These are phyloP conservation scores for Prionailurus viverrinus DNA, from an alignment of 2,113 vertebrate species.

Conservation along the genomic window DNA sequence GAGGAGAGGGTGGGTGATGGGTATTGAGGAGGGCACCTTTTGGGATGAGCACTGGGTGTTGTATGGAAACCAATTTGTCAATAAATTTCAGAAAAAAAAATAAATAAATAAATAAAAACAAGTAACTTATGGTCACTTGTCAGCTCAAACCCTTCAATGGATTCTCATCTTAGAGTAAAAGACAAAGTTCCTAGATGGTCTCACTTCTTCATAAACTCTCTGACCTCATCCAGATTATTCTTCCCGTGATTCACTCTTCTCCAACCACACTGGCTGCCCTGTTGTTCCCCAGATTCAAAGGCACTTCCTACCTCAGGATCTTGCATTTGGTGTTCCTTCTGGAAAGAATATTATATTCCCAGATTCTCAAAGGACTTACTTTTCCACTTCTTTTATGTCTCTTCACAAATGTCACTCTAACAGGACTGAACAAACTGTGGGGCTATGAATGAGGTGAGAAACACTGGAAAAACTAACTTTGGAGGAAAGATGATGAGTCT, in stretches of 20 bases:
- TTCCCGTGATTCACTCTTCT: background rate
- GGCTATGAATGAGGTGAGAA: background rate
- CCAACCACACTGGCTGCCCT: background rate
- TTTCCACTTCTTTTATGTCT: background rate
- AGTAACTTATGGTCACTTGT: background rate
- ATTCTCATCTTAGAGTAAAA: background rate
- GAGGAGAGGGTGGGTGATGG: no score
- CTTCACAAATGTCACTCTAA: background rate
- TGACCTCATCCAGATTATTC: background rate
- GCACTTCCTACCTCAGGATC: background rate
- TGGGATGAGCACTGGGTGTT: no score
- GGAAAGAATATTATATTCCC: background rate
- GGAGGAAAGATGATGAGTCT: background rate
- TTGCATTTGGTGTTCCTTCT: background rate
- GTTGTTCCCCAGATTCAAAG: background rate
- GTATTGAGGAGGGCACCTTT: no score
- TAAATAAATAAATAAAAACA: no score
- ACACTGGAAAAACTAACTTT: background rate
- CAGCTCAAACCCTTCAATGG: background rate
- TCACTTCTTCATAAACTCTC: background rate
- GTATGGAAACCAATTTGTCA: no score
- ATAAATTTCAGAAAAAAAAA: no score
- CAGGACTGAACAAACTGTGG: background rate
- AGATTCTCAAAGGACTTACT: no score
- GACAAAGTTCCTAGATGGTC: background rate